Conservation (phyloP, 2,888 invertebrate species). For the Chesias legatella region DNA sequence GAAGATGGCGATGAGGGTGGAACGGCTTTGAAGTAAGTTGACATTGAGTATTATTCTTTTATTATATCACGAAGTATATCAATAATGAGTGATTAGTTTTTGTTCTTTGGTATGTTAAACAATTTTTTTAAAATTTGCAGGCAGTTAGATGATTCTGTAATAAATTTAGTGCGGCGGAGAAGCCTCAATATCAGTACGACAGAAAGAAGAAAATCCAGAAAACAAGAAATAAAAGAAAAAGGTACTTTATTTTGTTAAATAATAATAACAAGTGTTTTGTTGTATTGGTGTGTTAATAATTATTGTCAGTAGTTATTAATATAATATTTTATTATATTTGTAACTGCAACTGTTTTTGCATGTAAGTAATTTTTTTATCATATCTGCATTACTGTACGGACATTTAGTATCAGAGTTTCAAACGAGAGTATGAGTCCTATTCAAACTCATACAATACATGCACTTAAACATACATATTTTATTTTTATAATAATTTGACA, state of each 20-base stretch:
- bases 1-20: conserved; percentile 87
- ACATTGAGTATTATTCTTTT: neutral
- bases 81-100: no score
- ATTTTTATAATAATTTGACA: no score
- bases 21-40: conserved; percentile 77
- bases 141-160: conserved; percentile 83
- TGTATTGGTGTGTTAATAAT: neutral
- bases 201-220: conserved; percentile 88
- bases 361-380: conserved; percentile 2
- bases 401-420: no score
- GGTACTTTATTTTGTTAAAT: conserved; percentile 66
- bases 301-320: neutral
- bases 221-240: conserved; percentile 83
- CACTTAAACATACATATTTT: no score
- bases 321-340: no score
- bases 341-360: conserved; percentile 15
- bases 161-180: conserved; percentile 85
- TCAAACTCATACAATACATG: no score
- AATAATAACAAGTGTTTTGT: neutral
- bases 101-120: no score
- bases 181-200: conserved; percentile 70
- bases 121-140: conserved; percentile 50
- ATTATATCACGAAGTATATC: neutral
- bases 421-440: no score
- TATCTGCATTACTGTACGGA: no score